Base-by-base conservation (phyloP, 2,797 vertebrate species). In the Amblyraja radiata region DNA sequence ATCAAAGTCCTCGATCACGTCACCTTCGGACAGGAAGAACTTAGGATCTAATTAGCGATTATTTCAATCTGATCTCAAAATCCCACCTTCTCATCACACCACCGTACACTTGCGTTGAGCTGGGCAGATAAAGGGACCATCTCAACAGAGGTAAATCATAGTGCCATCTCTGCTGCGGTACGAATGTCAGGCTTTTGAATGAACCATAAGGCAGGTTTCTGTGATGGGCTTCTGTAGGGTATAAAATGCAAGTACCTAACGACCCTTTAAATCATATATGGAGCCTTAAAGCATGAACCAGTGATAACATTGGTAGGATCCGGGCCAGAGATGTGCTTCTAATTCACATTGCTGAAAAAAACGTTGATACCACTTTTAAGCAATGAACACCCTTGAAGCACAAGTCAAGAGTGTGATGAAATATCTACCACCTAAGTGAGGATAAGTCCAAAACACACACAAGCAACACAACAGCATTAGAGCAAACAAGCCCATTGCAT, bases 1-100 rank as follows among this genome's bases (percentile, higher is more conserved):
- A 63, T 86, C 54, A 86, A 86, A 86, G 61, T 88, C 84, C 63
- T 63, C 5, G 84, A 88, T 88, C 65, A 88, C 68, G 68, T 88
- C 84, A 88, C 18, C 18, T 68, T 88, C 63, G 68, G 84, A 88
- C 84, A 68, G 84, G 84, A 10, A 65, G 61, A 88, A 88, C 88
- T 65, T 88, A 32, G 8, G 83, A 86, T 86, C 83, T 63, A 28
- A 86, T 63, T 28, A 16, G 6, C 1, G 58, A 86, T 86, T 58
- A 36, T 68, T 32, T 88, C 61, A 1, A 16, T 25, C 32, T 11
- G 6, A 7, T 88, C 84, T 63, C n/a, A 88, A 14, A 36, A 36
- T 88, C 84, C 63, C 84, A 68, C n/a, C 32, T 88, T 88, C 28
- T 58, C 63, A 58, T 63, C 83, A 5, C 63, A 28, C 58, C n/a